Evolutionary conservation across 1,140 invertebrate genomes (phyloP).

Genomic region (Bombus picipes): DNA sequence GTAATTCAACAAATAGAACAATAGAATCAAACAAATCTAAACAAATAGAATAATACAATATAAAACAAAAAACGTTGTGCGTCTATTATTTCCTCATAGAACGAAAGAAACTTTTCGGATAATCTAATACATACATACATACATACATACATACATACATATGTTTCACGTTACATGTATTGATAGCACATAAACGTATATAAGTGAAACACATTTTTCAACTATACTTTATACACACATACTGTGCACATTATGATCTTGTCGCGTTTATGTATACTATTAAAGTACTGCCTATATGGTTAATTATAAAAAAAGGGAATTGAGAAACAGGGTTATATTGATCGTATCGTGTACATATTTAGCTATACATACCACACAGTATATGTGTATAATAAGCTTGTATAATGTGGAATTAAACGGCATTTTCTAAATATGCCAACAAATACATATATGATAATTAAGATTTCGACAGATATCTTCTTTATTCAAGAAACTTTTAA

Average conservation of each 20-base stretch:
- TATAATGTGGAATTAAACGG: neutral
- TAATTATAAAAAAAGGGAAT: conserved; percentile 53
- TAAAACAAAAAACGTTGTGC: too few relatives aligned
- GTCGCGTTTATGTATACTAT: neutral
- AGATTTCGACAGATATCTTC: neutral
- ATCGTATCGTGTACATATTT: conserved; percentile 40
- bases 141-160: too few relatives aligned
- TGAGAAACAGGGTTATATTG: conserved; percentile 53
- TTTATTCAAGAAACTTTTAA: neutral
- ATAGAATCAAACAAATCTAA: too few relatives aligned
- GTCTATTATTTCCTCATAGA: too few relatives aligned
- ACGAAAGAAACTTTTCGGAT: too few relatives aligned
- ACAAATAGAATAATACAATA: too few relatives aligned
- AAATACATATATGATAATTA: neutral
- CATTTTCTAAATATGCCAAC: neutral
- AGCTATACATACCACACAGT: neutral
- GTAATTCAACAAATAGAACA: too few relatives aligned
- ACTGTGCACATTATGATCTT: neutral
- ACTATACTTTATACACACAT: neutral
- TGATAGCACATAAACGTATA: neutral
- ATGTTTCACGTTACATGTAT: neutral
- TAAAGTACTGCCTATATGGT: conserved; percentile 6
- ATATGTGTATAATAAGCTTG: neutral
- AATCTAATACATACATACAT: too few relatives aligned
- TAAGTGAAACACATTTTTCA: neutral